Evolutionary conservation across 2,797 vertebrate genomes (phyloP), one percentile per base, ranked within the genome.

Genomic region (Trichosurus vulpecula): DNA sequence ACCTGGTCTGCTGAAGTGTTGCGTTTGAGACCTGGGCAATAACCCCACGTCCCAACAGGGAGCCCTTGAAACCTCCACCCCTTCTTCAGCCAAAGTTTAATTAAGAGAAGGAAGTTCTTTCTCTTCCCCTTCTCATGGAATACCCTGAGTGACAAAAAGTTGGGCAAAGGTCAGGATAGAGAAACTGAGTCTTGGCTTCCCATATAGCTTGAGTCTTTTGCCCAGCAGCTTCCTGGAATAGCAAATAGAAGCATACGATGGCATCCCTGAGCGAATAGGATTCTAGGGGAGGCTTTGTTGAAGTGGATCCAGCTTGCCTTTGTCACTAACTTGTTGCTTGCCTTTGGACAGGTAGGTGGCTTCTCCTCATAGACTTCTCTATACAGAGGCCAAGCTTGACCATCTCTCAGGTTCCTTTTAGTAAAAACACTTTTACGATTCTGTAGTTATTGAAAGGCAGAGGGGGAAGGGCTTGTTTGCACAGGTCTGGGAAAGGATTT

Each of bases 401-500:
- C 25, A 6, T 51, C 74, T 87, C 74, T 27, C 35, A 1, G 41
- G 22, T 47, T 27, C 41, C 41, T 81, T 81, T 25, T 87, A 3
- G 22, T 51, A 10, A 87, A 87, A 87, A 51, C 22, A 47, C 41
- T 87, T 61, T 74, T 87, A 1, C 27, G 74, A 47, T 27, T n/a
- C 41, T 41, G 66, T 41, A 19, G 35, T 81, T 47, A 47, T 47
- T 41, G 66, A 10, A 47, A 22, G 19, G 22, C 2, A 41, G 8
- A 27, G 22, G 22, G 41, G n/a, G 35, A 92, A 93, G 12, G 12
- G 27, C 58, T 61, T 4, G 58, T 35, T 35, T 92, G 56, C 61
- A 58, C 53, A 54, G 31, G 41, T 92, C 92, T 93, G 92, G 57
- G 52, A 93, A 93, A 13, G 92, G 31, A 81, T 90, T 97, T 93